Base-by-base conservation (phyloP, 2,113 vertebrate genomes). In the Datnioides undecimradiatus region DNA sequence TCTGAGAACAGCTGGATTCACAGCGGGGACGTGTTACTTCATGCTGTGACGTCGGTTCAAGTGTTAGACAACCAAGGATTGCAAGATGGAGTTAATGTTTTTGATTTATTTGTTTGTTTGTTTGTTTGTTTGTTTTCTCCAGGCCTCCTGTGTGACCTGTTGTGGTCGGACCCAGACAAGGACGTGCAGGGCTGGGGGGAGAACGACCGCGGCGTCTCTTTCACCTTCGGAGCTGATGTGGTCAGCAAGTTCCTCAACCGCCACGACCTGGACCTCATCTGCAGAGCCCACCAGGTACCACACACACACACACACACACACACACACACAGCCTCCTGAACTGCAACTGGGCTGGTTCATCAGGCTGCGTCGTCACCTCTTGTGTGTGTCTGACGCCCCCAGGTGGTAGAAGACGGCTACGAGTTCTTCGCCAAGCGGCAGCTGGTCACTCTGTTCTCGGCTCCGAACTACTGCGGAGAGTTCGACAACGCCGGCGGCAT, bases 191-290 rank as follows among this genome's bases (percentile, higher is more conserved):
- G 96, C 79, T 98, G 97, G 97, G 97, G 97, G 48, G 97, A 98
- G 93, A 97, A 97, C 67, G 95, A 97, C 90, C 97, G 96, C 59
- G 97, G 97, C 3, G 96, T 97, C 67, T 97, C 96, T 52, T 98
- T 98, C 86, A 98, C 97, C 36, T 98, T 98, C 57, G 97, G 97
- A 72, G 97, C 97, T 41, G 97, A 98, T 60, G 97, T 98, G 82
- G 97, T 98, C 94, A 98, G 97, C 95, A 98, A 98, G 95, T 98
- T 98, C 92, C 95, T 98, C 80, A 98, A 98, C 93, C 96, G 97
- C 69, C 97, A 98, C 25, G 97, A 98, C 92, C 94, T 98, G 94
- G 97, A 98, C 91, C 96, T 98, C 84, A 98, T 98, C 93, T 98
- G 97, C 92, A 95, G 97, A 94, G 97, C 97, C 89, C 97, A 98